These are phyloP conservation scores for Trachemys scripta DNA, from an alignment of 2,113 vertebrate species.

Conservation along the genomic window DNA sequence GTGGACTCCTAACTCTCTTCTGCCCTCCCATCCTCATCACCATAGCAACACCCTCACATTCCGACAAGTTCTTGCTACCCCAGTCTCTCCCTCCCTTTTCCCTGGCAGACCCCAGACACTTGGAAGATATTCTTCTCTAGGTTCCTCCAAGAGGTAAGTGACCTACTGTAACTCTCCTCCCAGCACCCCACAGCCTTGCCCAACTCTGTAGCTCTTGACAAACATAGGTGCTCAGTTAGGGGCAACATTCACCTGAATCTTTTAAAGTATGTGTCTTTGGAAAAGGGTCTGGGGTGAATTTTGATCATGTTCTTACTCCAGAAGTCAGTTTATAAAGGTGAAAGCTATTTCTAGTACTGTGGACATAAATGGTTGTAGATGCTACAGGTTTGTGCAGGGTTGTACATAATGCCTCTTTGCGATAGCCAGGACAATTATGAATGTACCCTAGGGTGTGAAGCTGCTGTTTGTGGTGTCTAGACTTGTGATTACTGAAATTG, in stretches of 20 bases:
- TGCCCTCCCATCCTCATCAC: neutral
- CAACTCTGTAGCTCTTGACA: neutral
- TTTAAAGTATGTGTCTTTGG: constrained; percentile 68
- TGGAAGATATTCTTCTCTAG: neutral
- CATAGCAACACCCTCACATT: neutral
- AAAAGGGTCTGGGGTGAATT: neutral
- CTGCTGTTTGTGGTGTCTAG: constrained; percentile 72
- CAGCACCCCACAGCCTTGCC: neutral
- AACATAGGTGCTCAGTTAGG: neutral
- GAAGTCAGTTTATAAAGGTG: neutral
- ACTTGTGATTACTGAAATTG: constrained; percentile 78
- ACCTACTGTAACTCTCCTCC: neutral
- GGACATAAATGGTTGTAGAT: neutral
- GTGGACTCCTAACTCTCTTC: accelerated
- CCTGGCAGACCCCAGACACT: neutral
- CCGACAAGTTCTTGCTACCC: accelerated
- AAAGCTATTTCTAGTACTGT: neutral
- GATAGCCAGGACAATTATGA: neutral
- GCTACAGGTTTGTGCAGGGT: neutral
- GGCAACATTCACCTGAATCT: constrained; percentile 53
- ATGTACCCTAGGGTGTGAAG: constrained; percentile 71
- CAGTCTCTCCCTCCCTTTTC: neutral
- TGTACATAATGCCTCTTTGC: neutral
- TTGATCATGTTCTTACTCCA: neutral
- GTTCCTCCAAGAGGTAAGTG: neutral